These are phyloP conservation scores for Actinia tenebrosa DNA, from an alignment of 64 coral and sea anemone genomes.

Conservation along the genomic window DNA sequence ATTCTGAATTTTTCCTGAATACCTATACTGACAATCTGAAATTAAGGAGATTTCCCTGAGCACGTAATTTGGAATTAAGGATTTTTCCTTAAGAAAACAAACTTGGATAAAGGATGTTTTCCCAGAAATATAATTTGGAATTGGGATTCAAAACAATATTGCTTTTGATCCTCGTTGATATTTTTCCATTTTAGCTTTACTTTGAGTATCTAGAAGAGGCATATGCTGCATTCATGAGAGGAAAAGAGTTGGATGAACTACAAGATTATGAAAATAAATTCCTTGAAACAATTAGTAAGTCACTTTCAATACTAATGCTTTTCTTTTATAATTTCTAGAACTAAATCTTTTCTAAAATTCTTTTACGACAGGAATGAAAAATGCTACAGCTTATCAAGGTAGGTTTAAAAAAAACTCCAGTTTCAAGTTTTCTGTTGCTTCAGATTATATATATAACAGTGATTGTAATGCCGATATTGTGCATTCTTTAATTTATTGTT, in stretches of 20 bases:
- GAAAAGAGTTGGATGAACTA: slow-evolving; percentile 71
- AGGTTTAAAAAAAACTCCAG: not conserved
- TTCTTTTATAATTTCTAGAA: not conserved
- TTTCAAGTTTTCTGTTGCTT: too few relatives aligned
- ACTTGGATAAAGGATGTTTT: not conserved
- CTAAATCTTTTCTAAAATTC: not conserved
- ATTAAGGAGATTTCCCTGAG: not conserved
- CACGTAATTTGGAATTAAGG: not conserved
- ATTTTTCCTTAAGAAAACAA: not conserved
- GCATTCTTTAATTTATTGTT: too few relatives aligned
- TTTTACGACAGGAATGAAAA: slow-evolving; percentile 49
- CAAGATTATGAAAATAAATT: slow-evolving; percentile 73
- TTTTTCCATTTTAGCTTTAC: slow-evolving; percentile 56
- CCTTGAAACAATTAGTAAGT: slow-evolving; percentile 82
- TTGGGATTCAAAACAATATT: not conserved
- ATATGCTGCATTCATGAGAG: slow-evolving; percentile 81
- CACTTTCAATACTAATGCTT: not conserved
- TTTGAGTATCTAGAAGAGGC: slow-evolving; percentile 91
- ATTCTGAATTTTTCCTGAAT: too few relatives aligned
- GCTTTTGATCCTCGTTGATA: not conserved
- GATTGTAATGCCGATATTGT: too few relatives aligned
- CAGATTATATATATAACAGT: too few relatives aligned
- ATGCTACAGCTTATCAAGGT: slow-evolving; percentile 58
- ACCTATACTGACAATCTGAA: too few relatives aligned
- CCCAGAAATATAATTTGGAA: not conserved